phyloP scores from a whole-genome alignment of 2,113 vertebrate genomes.

The Microtus montanus region DNA sequence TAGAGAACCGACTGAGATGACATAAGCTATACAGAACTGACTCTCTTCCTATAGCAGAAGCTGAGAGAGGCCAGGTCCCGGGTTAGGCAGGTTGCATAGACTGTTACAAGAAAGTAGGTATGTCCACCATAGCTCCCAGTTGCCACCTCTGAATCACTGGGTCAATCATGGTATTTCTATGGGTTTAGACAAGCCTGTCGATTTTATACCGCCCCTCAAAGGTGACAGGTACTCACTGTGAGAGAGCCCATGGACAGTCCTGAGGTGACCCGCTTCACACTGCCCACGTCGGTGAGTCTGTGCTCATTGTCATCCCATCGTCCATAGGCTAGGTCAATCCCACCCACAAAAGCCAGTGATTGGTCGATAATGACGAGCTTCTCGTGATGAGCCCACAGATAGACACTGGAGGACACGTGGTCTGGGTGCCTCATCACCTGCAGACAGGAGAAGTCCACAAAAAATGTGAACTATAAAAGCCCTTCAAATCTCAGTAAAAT shows the following conservation, averaged over 20 bases:
- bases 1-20: background rate
- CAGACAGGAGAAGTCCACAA: background rate
- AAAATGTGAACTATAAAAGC: background rate
- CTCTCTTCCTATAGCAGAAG: background rate
- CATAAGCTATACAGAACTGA: background rate
- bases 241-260: conserved; percentile 71
- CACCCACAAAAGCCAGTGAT: conserved; percentile 95
- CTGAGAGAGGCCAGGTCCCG: background rate
- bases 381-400: conserved; percentile 98
- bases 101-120: background rate
- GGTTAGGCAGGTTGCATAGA: background rate
- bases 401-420: conserved; percentile 95
- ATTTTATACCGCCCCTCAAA: background rate
- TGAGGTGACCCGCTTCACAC: conserved; percentile 88
- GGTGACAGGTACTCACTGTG: conserved; percentile 56
- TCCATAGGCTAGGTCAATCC: conserved; percentile 97
- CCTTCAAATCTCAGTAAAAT: background rate
- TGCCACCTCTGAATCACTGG: background rate
- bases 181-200: background rate
- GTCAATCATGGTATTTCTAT: background rate
- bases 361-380: conserved; percentile 96
- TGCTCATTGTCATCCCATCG: conserved; percentile 97
- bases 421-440: conserved; percentile 99
- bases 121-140: background rate
- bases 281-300: conserved; percentile 95